Percentiles rank a stretch among this genome's conserved stretches.
Conservation (phyloP, 2,797 vertebrate species). For the Megaceryle alcyon region DNA sequence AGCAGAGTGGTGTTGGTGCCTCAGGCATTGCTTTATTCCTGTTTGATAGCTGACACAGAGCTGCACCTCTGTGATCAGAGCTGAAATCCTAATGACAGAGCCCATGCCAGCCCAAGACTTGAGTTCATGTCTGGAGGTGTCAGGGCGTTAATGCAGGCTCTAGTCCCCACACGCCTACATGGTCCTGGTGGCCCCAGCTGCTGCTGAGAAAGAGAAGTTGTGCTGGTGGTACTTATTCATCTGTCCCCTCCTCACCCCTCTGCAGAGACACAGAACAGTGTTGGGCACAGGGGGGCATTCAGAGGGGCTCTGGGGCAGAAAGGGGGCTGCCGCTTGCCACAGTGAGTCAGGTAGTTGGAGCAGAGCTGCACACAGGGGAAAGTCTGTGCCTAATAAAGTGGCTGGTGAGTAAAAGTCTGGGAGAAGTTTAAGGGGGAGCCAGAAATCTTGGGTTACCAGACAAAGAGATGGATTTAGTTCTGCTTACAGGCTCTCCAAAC, state of each 20-base stretch:
- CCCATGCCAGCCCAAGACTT: background rate
- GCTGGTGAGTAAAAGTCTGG: background rate
- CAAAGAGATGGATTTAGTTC: background rate
- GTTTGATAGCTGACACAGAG: background rate
- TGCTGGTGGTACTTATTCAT: background rate
- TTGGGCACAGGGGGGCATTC: background rate
- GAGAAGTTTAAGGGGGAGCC: background rate
- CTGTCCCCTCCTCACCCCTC: accelerated
- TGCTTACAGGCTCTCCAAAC: background rate
- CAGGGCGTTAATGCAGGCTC: background rate
- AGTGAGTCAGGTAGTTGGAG: background rate
- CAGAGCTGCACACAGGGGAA: background rate
- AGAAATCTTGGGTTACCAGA: background rate
- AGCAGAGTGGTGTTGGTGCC: background rate
- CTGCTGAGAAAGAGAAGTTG: background rate
- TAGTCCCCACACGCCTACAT: accelerated
- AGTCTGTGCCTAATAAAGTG: background rate
- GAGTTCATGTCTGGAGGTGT: background rate
- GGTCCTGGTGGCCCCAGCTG: background rate
- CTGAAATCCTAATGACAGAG: background rate
- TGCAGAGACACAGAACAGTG: background rate
- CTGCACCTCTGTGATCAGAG: background rate
- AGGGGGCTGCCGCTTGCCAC: background rate
- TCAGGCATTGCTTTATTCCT: background rate
- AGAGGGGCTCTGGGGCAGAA: background rate